Evolutionary conservation across 2,797 vertebrate genomes (phyloP), one percentile per base, ranked within the genome.

Genomic region (Buphagus erythrorhynchus): DNA sequence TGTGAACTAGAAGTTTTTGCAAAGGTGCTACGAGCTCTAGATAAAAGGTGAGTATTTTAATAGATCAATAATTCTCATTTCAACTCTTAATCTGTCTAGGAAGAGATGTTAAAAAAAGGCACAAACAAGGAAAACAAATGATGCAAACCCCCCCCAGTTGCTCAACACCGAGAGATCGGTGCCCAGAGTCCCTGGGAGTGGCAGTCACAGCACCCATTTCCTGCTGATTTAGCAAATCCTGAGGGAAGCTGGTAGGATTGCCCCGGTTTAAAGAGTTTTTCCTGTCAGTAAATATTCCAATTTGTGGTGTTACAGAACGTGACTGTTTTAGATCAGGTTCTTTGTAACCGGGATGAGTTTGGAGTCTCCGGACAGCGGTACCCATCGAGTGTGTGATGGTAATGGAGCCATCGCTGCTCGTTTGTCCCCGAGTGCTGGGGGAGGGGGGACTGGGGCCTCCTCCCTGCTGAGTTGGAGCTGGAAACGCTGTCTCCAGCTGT

Each of bases 1-100:
- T 99, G 99, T 97, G 99, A 99, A 97, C 98, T 99, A 98, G 99
- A 99, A 98, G 99, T 99, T 97, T 99, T 99, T 98, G 99, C 99
- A 77, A 99, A 99, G 98, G 99, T 99, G 77, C 98, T 99, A 91
- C 98, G 99, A 95, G 99, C 99, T 92, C 98, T 99, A 97, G 99
- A 99, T 98, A 99, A 99, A 99, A 99, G 99, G 99, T 99, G 97
- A 91, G 67, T 55, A 2, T 57, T 16, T 54, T 29, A 36, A 28
- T 6, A 8, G 8, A 26, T 16, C 2, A 2, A 1, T 43, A 43
- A 33, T 36, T 65, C 6, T 59, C 6, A 7, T 38, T 85, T 89
- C 35, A 45, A 2, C 21, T 66, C 55, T 55, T 13, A 5, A 2
- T 3, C 9, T 72, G 20, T 54, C 38, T 49, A 10, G 26, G 54